Conservation (phyloP, 2,797 vertebrate genomes). For the Salmo trutta region DNA sequence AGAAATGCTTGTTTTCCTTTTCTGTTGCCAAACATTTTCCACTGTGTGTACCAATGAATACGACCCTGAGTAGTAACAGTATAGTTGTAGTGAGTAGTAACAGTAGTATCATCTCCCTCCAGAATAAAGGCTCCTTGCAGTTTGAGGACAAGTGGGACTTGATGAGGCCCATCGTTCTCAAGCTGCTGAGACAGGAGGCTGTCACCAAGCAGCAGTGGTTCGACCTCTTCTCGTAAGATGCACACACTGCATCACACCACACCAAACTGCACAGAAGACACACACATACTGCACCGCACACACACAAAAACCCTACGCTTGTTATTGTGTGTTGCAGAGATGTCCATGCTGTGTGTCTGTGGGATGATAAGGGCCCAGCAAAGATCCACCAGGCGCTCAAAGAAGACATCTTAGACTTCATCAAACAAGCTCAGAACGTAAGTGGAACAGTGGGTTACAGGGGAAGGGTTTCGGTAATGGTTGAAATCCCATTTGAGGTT, state of each 20-base stretch:
- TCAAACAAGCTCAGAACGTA: conserved; percentile 90
- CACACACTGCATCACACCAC: not conserved
- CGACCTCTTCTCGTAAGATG: conserved; percentile 89
- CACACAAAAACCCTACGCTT: not conserved
- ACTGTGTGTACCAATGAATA: not conserved
- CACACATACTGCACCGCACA: not conserved
- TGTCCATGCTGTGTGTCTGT: conserved; percentile 89
- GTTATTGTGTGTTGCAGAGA: conserved; percentile 72
- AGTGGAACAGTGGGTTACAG: conserved; percentile 11
- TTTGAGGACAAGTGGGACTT: conserved; percentile 94
- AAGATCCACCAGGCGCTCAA: conserved; percentile 92
- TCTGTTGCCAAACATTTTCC: not conserved
- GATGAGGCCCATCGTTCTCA: conserved; percentile 89
- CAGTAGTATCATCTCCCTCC: not conserved
- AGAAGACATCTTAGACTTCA: conserved; percentile 92
- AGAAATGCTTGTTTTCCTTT: too few relatives aligned
- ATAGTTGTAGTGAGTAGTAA: too few relatives aligned
- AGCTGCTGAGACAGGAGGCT: conserved; percentile 88
- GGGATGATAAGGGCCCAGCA: conserved; percentile 91
- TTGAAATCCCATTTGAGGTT: not conserved
- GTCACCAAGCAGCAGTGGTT: conserved; percentile 92
- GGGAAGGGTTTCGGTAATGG: not conserved
- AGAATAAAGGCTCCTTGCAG: conserved; percentile 92
- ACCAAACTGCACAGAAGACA: not conserved
- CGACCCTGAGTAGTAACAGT: not conserved